Conservation (phyloP, 2,113 vertebrate genomes). For the Rhizomys pruinosus region DNA sequence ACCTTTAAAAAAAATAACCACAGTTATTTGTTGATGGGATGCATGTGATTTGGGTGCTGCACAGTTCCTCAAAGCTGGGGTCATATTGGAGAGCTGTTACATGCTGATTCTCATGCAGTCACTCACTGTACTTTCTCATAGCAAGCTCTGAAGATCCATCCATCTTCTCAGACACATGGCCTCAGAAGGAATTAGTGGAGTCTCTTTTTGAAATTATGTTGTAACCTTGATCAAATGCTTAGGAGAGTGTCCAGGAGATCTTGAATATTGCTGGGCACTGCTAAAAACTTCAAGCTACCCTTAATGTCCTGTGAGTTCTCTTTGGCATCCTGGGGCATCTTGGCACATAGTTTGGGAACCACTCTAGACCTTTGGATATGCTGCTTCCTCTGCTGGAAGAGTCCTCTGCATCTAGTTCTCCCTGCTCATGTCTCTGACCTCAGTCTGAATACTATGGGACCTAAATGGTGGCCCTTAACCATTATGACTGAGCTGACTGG, state of each 20-base stretch:
- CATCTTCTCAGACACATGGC: background rate
- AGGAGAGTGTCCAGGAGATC: too few species aligned
- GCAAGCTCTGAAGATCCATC: background rate
- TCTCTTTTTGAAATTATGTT: background rate
- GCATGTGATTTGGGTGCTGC: background rate
- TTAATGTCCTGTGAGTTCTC: background rate
- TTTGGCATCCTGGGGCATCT: background rate
- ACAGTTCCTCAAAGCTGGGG: background rate
- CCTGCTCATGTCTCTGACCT: background rate
- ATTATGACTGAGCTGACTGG: background rate
- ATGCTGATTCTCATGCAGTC: background rate
- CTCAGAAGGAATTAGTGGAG: background rate
- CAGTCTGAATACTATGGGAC: fast-evolving
- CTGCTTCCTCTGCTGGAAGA: background rate
- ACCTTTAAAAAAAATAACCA: too few species aligned
- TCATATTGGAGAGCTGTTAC: background rate
- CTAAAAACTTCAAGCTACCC: too few species aligned
- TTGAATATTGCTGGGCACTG: background rate
- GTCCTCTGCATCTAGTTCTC: background rate
- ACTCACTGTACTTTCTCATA: background rate
- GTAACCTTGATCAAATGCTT: background rate
- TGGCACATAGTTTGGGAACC: too few species aligned
- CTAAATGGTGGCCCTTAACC: background rate
- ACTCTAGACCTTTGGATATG: background rate
- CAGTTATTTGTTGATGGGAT: background rate